Conservation (phyloP, 2,113 vertebrate species). For the Tautogolabrus adspersus region DNA sequence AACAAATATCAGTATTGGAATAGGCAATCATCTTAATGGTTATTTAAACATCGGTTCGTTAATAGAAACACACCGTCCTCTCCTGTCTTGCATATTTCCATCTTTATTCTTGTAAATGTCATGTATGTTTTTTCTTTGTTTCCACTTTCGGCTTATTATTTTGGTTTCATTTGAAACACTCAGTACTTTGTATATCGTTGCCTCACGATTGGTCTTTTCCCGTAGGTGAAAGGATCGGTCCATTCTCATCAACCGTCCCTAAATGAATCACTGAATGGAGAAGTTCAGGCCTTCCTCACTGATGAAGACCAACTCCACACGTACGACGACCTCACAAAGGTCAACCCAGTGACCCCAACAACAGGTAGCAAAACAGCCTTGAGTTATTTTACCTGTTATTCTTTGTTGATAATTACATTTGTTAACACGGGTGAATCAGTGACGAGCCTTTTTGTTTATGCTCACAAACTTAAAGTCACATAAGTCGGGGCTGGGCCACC, state of each 20-base stretch:
- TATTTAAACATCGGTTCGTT: too few species aligned
- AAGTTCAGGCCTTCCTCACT: slow-evolving; percentile 87
- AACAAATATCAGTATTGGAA: too few species aligned
- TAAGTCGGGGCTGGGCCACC: too few species aligned
- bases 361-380: slow-evolving; percentile 84
- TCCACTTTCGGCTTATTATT: background rate
- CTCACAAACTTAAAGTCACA: too few species aligned
- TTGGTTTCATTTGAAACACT: background rate
- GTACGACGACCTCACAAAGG: slow-evolving; percentile 95
- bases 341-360: slow-evolving; percentile 92
- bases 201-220: background rate
- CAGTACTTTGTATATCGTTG: background rate
- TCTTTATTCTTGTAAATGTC: background rate
- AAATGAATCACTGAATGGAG: slow-evolving; percentile 83
- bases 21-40: too few species aligned
- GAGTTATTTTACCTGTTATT: too few species aligned
- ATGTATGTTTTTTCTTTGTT: background rate
- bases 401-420: too few species aligned
- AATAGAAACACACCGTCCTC: too few species aligned
- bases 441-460: too few species aligned
- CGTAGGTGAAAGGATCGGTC: slow-evolving; percentile 80
- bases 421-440: too few species aligned
- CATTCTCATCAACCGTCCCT: slow-evolving; percentile 56
- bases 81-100: too few species aligned
- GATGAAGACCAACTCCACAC: slow-evolving; percentile 88